A percentile compares a stretch with the other conserved stretches of the same genome.
Evolutionary conservation across 53 echinoderm and acorn worm species (phyloP).

Genomic region (Holothuria scabra): DNA sequence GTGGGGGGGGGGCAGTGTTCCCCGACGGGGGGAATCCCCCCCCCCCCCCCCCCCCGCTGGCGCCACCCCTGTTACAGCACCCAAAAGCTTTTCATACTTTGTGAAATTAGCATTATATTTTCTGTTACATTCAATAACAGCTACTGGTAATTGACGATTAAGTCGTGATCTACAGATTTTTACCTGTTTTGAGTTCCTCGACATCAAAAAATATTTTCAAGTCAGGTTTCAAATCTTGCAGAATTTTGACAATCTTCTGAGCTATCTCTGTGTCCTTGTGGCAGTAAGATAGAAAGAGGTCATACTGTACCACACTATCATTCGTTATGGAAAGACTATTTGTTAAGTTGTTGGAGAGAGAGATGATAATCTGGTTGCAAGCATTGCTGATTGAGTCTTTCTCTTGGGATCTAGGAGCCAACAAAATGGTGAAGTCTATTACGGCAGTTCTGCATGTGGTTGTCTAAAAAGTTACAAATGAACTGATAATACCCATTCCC

Average conservation of each 20-base stretch:
- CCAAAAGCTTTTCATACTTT: no score
- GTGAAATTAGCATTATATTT: no score
- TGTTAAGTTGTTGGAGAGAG: slow-evolving; percentile 74
- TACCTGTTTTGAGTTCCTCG: slow-evolving; percentile 92
- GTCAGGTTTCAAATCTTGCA: slow-evolving; percentile 72
- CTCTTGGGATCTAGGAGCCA: slow-evolving; percentile 67
- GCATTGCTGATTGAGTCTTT: slow-evolving; percentile 66
- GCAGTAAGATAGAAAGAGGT: slow-evolving; percentile 88
- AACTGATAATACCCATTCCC: no score
- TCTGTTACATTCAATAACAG: no score
- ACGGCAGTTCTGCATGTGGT: no score
- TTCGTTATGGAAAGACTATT: slow-evolving; percentile 62
- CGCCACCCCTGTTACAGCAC: no score
- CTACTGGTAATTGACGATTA: no score
- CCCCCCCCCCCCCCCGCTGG: no score
- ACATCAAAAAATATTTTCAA: slow-evolving; percentile 94
- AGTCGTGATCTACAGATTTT: neutral
- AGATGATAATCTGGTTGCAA: slow-evolving; percentile 67
- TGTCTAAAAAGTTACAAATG: no score
- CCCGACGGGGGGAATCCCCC: no score
- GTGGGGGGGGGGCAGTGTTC: no score
- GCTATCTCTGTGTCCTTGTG: slow-evolving; percentile 79
- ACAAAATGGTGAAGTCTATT: no score
- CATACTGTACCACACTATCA: slow-evolving; percentile 70
- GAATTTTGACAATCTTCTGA: slow-evolving; percentile 63